Conservation (phyloP, 2,797 vertebrate genomes). For the Setipinna tenuifilis region DNA sequence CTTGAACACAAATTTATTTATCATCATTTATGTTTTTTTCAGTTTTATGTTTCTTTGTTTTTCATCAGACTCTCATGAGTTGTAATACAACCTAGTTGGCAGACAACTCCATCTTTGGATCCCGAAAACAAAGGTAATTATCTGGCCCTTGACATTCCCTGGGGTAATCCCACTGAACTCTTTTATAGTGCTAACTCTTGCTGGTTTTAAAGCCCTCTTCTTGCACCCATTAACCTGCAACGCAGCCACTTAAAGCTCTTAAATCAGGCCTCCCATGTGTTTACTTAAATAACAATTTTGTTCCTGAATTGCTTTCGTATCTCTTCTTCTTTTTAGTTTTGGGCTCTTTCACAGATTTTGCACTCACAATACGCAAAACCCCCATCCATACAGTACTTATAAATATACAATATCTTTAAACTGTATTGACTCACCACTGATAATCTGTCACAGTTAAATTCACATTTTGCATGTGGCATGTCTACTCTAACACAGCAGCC, state of each 20-base stretch:
- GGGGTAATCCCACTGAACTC: slow-evolving; percentile 12
- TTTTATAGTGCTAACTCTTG: not conserved
- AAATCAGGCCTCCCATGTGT: not conserved
- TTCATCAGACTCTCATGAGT: slow-evolving; percentile 80
- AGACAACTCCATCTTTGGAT: slow-evolving; percentile 70
- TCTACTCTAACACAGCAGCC: not conserved
- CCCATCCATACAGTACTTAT: not conserved
- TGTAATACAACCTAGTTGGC: slow-evolving; percentile 75
- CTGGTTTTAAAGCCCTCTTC: not conserved
- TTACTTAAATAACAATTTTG: not conserved
- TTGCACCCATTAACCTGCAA: not conserved
- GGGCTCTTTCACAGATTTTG: not conserved
- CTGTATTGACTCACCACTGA: not conserved
- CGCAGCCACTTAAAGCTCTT: not conserved
- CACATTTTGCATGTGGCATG: slow-evolving; percentile 1
- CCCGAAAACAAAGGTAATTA: slow-evolving; percentile 71
- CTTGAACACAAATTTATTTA: slow-evolving; percentile 23
- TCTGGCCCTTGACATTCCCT: slow-evolving; percentile 45
- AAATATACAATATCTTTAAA: not conserved
- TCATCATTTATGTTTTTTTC: slow-evolving; percentile 41
- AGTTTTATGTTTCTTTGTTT: slow-evolving; percentile 75
- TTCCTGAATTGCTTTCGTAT: not conserved
- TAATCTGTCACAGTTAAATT: not conserved
- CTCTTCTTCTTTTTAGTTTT: not conserved
- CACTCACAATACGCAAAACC: not conserved